A percentile compares a stretch with the other conserved stretches of the same genome.
Conservation (phyloP, 1,140 invertebrate species). For the Drosophila grimshawi region DNA sequence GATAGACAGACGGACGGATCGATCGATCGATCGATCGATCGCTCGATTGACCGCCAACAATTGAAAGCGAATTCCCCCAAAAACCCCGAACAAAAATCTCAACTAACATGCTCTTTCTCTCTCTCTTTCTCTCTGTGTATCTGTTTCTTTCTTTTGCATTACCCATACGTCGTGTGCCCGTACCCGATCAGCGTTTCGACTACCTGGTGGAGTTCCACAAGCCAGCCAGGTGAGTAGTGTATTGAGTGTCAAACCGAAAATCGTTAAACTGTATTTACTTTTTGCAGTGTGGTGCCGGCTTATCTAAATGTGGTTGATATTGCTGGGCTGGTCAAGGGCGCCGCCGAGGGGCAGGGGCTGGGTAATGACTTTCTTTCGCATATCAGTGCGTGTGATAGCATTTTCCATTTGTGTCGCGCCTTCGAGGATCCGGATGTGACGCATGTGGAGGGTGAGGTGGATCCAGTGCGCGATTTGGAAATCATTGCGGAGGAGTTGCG, state of each 20-base stretch:
- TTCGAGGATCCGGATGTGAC: conserved; percentile 99
- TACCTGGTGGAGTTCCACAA: conserved; percentile 97
- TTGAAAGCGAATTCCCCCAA: conserved; percentile 21
- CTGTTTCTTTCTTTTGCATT: conserved; percentile 75
- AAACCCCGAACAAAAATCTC: conserved; percentile 42
- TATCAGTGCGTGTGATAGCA: conserved; percentile 99
- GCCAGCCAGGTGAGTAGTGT: conserved; percentile 92
- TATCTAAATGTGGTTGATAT: conserved; percentile 99
- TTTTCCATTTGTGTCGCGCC: conserved; percentile 98
- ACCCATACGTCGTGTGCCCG: conserved; percentile 96
- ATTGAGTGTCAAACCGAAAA: conserved; percentile 21
- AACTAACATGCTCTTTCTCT: conserved; percentile 56
- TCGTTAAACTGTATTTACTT: conserved; percentile 2
- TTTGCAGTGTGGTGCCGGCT: conserved; percentile 96
- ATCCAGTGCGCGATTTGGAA: conserved; percentile 97
- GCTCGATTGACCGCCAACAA: background rate
- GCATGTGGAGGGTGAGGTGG: conserved; percentile 99
- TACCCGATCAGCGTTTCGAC: conserved; percentile 97
- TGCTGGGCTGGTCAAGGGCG: conserved; percentile 98
- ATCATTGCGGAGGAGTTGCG: conserved; percentile 98
- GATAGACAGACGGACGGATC: background rate
- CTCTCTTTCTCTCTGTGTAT: conserved; percentile 64
- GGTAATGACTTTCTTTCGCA: conserved; percentile 99
- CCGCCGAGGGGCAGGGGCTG: conserved; percentile 98
- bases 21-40: background rate